Evolutionary conservation across 2,888 invertebrate species (phyloP).

Genomic region (Pantelozetes paolii): DNA sequence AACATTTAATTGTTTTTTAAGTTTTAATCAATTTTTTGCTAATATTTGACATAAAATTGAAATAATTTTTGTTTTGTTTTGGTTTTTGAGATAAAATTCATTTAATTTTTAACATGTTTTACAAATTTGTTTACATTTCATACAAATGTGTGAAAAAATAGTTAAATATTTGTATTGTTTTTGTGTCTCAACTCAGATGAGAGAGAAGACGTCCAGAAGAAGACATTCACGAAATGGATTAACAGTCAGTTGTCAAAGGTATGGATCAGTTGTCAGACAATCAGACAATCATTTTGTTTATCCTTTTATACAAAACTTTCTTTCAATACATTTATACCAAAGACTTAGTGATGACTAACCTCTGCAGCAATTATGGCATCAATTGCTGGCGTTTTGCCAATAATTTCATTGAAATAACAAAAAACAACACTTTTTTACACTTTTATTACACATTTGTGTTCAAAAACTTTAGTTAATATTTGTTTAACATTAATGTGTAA

Average conservation of each 20-base stretch:
- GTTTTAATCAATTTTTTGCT: not conserved
- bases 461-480: too few species aligned
- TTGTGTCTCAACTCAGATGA: constrained; percentile 60
- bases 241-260: constrained; percentile 75
- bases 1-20: not conserved
- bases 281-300: too few species aligned
- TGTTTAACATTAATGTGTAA: too few species aligned
- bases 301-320: too few species aligned
- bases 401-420: not conserved
- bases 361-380: not conserved
- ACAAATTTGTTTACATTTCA: not conserved
- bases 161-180: not conserved
- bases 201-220: constrained; percentile 88
- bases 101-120: too few species aligned
- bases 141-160: not conserved
- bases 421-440: too few species aligned
- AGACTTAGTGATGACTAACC: too few species aligned
- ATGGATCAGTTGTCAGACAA: constrained; percentile 42
- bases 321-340: too few species aligned
- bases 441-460: too few species aligned
- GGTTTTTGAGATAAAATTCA: too few species aligned
- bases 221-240: constrained; percentile 76
- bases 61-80: too few species aligned
- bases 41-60: too few species aligned
- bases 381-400: not conserved